These are phyloP conservation scores for Synergus laeviventris DNA, from an alignment of 2,888 invertebrate species.

Conservation along the genomic window DNA sequence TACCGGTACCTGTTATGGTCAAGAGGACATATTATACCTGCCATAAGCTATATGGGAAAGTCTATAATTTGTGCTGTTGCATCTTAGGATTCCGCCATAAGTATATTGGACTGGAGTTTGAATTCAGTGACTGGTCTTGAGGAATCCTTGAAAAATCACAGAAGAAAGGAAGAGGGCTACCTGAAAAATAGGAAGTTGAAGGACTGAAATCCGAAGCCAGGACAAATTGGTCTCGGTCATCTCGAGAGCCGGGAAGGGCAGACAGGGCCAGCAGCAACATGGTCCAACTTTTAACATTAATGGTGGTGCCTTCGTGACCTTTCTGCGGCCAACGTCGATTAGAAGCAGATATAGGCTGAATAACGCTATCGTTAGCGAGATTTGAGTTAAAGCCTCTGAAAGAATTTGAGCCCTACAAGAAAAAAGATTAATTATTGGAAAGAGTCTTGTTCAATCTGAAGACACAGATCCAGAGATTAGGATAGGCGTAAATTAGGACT, in stretches of 20 bases:
- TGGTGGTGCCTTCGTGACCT: slow-evolving; percentile 77
- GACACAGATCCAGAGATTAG: neutral
- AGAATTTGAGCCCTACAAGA: slow-evolving; percentile 79
- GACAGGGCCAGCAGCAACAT: slow-evolving; percentile 85
- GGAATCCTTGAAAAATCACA: slow-evolving; percentile 10
- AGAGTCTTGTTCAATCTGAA: neutral
- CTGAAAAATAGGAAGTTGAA: slow-evolving; percentile 85
- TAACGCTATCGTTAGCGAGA: slow-evolving; percentile 83
- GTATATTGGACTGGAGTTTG: neutral
- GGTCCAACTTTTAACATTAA: slow-evolving; percentile 80
- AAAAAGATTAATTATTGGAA: slow-evolving; percentile 35
- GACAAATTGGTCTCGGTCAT: slow-evolving; percentile 71
- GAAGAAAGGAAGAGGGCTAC: slow-evolving; percentile 74
- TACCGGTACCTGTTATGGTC: slow-evolving; percentile 23
- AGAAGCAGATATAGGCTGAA: slow-evolving; percentile 84
- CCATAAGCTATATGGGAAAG: slow-evolving; percentile 19
- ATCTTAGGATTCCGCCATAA: neutral
- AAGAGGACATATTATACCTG: slow-evolving; percentile 33
- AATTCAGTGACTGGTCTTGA: slow-evolving; percentile 11
- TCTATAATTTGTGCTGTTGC: slow-evolving; percentile 13
- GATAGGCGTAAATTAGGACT: neutral
- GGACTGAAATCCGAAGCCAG: slow-evolving; percentile 78
- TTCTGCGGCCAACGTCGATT: slow-evolving; percentile 76
- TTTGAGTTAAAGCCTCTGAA: slow-evolving; percentile 83
- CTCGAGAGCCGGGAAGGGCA: slow-evolving; percentile 77